These are phyloP conservation scores for Drepana arcuata DNA, from an alignment of 1,140 invertebrate genomes.

Conservation along the genomic window DNA sequence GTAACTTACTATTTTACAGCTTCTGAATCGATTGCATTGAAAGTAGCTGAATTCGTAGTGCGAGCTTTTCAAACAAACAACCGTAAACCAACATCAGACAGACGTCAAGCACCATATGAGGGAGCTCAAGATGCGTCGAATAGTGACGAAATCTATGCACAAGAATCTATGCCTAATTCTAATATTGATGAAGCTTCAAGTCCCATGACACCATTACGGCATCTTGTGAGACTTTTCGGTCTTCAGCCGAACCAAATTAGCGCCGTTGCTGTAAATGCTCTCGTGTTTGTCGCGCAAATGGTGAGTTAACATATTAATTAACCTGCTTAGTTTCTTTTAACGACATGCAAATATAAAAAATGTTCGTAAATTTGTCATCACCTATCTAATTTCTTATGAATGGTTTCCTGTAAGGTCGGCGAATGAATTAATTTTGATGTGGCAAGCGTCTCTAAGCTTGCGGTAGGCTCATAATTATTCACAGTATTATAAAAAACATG, in stretches of 20 bases:
- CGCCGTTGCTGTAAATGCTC: conserved; percentile 84
- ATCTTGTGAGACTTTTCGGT: conserved; percentile 80
- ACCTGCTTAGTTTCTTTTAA: no score
- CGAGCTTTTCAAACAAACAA: conserved; percentile 44
- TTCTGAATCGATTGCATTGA: conserved; percentile 52
- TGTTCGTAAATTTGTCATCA: no score
- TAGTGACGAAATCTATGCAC: conserved; percentile 15
- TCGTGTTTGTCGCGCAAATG: conserved; percentile 88
- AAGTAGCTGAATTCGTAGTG: conserved; percentile 62
- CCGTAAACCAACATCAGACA: conserved; percentile 15
- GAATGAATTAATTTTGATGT: no score
- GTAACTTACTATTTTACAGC: conserved; percentile 24
- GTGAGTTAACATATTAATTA: no score
- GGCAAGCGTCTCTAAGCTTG: no score
- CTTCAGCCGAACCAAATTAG: conserved; percentile 82
- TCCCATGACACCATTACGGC: conserved; percentile 34
- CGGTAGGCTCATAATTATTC: no score
- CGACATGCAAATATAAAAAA: no score
- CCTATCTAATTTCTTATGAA: no score
- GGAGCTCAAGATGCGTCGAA: conserved; percentile 11
- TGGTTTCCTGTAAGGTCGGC: no score
- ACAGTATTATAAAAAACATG: no score
- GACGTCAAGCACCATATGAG: conserved; percentile 12
- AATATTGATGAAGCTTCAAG: conserved; percentile 29
- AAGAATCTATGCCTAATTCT: conserved; percentile 26